Percentiles rank a stretch among this genome's conserved stretches.
phyloP scores from a whole-genome alignment of 1,140 invertebrate genomes.

The Eupeodes corollae region DNA sequence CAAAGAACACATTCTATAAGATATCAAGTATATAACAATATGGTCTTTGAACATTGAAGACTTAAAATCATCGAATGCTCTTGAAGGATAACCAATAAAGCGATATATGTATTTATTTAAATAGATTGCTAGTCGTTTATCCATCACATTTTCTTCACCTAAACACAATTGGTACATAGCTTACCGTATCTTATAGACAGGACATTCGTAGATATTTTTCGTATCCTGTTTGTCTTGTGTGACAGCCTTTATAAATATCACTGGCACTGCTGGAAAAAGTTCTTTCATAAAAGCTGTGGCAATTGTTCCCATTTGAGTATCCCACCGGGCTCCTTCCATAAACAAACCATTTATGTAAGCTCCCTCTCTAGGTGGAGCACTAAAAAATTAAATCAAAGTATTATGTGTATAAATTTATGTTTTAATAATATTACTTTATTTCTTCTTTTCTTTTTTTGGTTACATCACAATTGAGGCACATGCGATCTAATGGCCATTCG shows the following conservation, averaged over 20 bases:
- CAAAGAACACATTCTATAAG: too few species aligned
- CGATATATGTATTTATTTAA: too few species aligned
- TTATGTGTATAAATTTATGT: not conserved
- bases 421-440: slow-evolving; percentile 45
- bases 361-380: slow-evolving; percentile 74
- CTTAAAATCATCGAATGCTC: too few species aligned
- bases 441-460: slow-evolving; percentile 86
- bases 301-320: slow-evolving; percentile 61
- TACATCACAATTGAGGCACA: slow-evolving; percentile 89
- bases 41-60: too few species aligned
- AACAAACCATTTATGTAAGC: slow-evolving; percentile 81
- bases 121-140: too few species aligned
- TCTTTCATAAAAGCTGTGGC: slow-evolving; percentile 79
- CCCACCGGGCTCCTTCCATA: slow-evolving; percentile 93
- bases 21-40: too few species aligned
- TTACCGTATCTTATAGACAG: slow-evolving; percentile 81
- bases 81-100: too few species aligned
- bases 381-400: slow-evolving; percentile 25
- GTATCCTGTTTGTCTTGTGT: slow-evolving; percentile 81
- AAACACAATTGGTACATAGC: not conserved
- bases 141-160: too few species aligned
- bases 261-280: slow-evolving; percentile 78
- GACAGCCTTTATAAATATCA: slow-evolving; percentile 79
- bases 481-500: slow-evolving; percentile 90
- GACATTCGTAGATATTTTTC: slow-evolving; percentile 82